These are phyloP conservation scores for Hyles euphorbiae DNA, from an alignment of 1,140 invertebrate species.

Conservation along the genomic window DNA sequence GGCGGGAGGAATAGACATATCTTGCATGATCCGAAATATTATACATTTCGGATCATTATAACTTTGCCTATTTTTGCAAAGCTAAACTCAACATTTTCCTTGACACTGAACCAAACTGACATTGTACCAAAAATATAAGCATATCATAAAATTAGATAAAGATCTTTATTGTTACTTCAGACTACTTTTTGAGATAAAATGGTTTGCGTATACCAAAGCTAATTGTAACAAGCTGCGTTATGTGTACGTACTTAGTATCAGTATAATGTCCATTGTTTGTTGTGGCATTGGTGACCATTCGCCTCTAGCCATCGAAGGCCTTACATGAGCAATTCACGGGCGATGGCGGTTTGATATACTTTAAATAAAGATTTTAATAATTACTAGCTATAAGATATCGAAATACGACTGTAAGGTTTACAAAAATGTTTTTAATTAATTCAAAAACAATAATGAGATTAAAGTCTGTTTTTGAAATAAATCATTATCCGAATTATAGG, in stretches of 20 bases:
- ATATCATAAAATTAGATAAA: slow-evolving; percentile 20
- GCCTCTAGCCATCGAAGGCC: slow-evolving; percentile 38
- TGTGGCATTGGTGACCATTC: slow-evolving; percentile 40
- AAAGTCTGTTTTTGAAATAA: too few relatives aligned
- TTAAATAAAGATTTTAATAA: neutral
- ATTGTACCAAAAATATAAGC: slow-evolving; percentile 12
- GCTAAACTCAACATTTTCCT: slow-evolving; percentile 6
- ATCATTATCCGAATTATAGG: too few relatives aligned
- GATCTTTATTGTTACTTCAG: slow-evolving; percentile 27
- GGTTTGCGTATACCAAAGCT: neutral
- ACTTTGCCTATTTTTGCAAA: neutral
- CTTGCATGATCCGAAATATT: too few relatives aligned
- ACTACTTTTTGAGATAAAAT: slow-evolving; percentile 21
- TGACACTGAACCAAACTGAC: slow-evolving; percentile 32
- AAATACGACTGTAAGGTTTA: too few relatives aligned
- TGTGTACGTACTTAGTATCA: too few relatives aligned
- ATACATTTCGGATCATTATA: too few relatives aligned
- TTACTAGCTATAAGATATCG: too few relatives aligned
- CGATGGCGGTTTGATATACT: slow-evolving; percentile 19
- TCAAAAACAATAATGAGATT: too few relatives aligned
- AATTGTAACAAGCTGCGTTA: neutral
- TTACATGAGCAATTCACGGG: slow-evolving; percentile 28
- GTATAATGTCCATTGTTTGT: slow-evolving; percentile 34
- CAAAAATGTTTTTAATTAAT: too few relatives aligned
- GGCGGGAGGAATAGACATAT: too few relatives aligned